Evolutionary conservation across 2,797 vertebrate genomes (phyloP).

Genomic region (Balearica regulorum): DNA sequence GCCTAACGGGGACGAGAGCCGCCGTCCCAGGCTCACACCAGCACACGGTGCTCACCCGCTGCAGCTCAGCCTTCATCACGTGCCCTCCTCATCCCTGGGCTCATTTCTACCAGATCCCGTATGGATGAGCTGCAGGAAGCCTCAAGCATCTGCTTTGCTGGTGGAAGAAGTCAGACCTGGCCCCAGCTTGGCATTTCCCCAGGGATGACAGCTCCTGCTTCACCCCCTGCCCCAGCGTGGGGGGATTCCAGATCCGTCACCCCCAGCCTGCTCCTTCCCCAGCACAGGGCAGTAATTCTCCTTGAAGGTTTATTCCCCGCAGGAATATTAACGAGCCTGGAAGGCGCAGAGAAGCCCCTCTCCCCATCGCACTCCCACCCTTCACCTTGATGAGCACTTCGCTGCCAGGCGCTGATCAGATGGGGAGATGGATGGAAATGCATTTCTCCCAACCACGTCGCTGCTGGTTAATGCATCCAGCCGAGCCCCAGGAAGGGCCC

Average conservation of each 20-base stretch:
- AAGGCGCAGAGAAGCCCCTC: not conserved
- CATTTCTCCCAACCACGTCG: not conserved
- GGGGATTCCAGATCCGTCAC: not conserved
- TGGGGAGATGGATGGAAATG: not conserved
- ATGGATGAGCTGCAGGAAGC: fast-evolving
- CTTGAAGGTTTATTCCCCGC: not conserved
- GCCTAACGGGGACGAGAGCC: fast-evolving
- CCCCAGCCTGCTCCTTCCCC: not conserved
- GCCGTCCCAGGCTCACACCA: not conserved
- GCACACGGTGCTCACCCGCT: fast-evolving
- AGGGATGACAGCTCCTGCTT: not conserved
- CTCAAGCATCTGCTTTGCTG: fast-evolving
- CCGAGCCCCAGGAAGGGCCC: not conserved
- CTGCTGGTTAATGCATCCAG: not conserved
- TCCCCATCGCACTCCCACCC: not conserved
- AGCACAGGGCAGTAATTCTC: not conserved
- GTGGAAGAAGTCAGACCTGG: not conserved
- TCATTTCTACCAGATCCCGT: fast-evolving
- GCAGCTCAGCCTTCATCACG: not conserved
- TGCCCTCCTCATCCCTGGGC: not conserved
- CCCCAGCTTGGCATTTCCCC: not conserved
- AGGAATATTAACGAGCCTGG: not conserved
- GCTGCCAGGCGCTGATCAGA: not conserved
- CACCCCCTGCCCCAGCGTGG: not conserved
- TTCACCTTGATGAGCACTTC: not conserved